These are phyloP conservation scores for Semaprochilodus insignis DNA, from an alignment of 2,797 vertebrate genomes.

Conservation along the genomic window DNA sequence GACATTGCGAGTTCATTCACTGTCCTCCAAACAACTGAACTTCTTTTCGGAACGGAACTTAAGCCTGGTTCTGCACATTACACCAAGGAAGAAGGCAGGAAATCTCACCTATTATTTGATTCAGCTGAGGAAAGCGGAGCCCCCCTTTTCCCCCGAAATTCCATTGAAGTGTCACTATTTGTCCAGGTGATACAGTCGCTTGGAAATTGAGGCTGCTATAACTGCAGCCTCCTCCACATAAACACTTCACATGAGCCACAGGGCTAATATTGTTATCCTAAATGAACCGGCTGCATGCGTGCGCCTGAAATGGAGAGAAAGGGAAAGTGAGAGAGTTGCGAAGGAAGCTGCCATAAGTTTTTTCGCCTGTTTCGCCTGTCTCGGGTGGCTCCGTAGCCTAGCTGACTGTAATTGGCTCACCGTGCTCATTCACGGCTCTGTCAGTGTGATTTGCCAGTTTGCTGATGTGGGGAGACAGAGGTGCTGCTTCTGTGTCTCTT, in stretches of 20 bases:
- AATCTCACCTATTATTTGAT: neutral
- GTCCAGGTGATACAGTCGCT: constrained; percentile 42
- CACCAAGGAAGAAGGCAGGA: neutral
- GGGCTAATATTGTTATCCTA: constrained; percentile 50
- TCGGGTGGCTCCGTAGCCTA: constrained; percentile 29
- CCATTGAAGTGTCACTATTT: constrained; percentile 54
- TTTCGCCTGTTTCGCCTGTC: constrained; percentile 16
- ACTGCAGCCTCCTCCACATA: constrained; percentile 32
- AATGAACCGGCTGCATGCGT: constrained; percentile 29
- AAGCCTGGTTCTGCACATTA: neutral
- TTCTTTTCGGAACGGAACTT: constrained; percentile 28
- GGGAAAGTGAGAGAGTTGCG: constrained; percentile 17
- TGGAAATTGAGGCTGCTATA: constrained; percentile 52
- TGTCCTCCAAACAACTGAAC: constrained; percentile 55
- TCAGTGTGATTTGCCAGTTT: constrained; percentile 61
- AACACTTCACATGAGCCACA: constrained; percentile 20
- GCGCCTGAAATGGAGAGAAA: constrained; percentile 17
- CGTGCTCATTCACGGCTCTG: constrained; percentile 56
- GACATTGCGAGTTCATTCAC: constrained; percentile 24
- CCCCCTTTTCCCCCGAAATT: neutral
- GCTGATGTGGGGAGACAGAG: constrained; percentile 59
- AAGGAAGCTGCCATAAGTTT: constrained; percentile 32
- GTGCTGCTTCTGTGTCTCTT: constrained; percentile 62
- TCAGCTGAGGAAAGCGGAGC: neutral
- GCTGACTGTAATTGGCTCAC: constrained; percentile 62